Base-by-base conservation (phyloP, 2,888 invertebrate genomes). In the Dichetophora obliterata region DNA sequence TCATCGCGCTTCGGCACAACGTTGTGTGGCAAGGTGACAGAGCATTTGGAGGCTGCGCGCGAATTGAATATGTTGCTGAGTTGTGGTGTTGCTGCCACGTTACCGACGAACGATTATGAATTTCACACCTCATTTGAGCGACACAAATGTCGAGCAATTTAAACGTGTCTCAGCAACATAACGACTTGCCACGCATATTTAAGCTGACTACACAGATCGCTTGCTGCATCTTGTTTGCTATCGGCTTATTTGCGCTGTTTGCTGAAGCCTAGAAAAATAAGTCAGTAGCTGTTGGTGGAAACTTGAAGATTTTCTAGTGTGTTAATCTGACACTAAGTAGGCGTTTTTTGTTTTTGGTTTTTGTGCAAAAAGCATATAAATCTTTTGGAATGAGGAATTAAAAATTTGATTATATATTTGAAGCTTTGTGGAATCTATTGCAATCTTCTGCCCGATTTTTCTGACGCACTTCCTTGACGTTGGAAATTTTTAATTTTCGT, bases 291-390 rank as follows among this genome's bases (percentile, higher is more conserved):
- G 43, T 43, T 43, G 43, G 11, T 43, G 43, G 14, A 11, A 3
- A 11, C 43, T 14, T 43, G 59, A 54, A n/a, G 57, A 16, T 74
- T 59, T 75, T 68, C 54, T 68, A 14, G 68, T 52, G n/a, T 68
- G 73, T 68, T 43, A 61, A 63, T 31, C 14, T 70, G 63, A 50
- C 43, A 59, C 52, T 73, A 83, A 83, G 83, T 84, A 87, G 88
- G 88, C 88, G 88, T 87, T 43, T 43, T 43, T 43, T 88, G 88
- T 88, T 87, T 88, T 87, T 43, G 14, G 14, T 43, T 11, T 1
- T 43, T 43, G 6, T 43, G 27, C 59, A 16, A 59, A 24, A n/a
- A n/a, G n/a, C 4, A 24, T 24, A 59, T 31, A 24, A 19, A 59
- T 11, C n/a, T n/a, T 27, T 16, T n/a, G 34, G 37, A 37, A n/a